These are phyloP conservation scores for Willisornis vidua DNA, from an alignment of 2,113 vertebrate genomes.

Conservation along the genomic window DNA sequence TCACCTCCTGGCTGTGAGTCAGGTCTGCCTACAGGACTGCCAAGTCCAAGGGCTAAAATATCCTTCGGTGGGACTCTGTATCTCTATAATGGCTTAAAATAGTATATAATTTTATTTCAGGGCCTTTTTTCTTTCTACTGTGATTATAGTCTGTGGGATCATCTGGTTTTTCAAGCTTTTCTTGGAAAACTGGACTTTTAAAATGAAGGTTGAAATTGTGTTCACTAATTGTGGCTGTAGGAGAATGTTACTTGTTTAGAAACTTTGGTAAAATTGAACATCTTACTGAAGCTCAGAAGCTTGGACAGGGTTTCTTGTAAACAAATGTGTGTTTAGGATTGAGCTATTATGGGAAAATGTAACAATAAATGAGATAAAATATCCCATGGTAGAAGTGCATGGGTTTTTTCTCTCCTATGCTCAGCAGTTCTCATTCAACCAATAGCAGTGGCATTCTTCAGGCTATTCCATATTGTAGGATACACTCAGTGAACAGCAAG, in stretches of 20 bases:
- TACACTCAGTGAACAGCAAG: neutral
- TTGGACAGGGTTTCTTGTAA: neutral
- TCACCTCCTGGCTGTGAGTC: neutral
- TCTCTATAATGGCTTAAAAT: neutral
- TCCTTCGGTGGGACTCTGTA: neutral
- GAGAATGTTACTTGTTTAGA: neutral
- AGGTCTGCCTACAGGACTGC: neutral
- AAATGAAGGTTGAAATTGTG: neutral
- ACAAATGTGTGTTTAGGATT: neutral
- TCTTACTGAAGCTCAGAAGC: neutral
- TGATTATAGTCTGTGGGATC: neutral
- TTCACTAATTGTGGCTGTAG: neutral
- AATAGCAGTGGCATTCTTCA: fast-evolving
- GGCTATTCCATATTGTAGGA: neutral
- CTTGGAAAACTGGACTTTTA: neutral
- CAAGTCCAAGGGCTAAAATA: neutral
- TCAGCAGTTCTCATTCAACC: neutral
- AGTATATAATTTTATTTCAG: neutral
- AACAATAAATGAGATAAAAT: neutral
- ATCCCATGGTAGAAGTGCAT: neutral
- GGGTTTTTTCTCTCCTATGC: neutral
- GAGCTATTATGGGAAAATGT: neutral
- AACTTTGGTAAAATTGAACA: neutral
- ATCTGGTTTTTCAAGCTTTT: neutral
- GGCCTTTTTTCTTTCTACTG: neutral